A percentile compares a stretch with the other conserved stretches of the same genome.
Evolutionary conservation across 1,140 invertebrate genomes (phyloP).

Genomic region (Dendrolimus kikuchii): DNA sequence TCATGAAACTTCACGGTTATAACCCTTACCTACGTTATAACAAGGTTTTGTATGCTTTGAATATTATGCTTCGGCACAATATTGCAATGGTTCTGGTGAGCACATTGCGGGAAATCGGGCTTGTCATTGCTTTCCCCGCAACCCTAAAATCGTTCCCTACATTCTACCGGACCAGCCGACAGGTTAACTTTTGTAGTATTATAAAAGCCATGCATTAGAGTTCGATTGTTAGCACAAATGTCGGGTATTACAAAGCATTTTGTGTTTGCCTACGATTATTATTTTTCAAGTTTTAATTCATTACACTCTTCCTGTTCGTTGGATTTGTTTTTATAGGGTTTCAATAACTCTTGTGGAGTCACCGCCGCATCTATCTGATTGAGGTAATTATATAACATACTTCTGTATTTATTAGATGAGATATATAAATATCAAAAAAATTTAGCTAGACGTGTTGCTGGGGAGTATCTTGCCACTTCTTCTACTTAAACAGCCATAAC

Average conservation of each 20-base stretch:
- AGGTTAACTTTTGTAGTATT: constrained; percentile 69
- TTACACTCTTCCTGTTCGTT: not conserved
- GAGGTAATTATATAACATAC: too few relatives aligned
- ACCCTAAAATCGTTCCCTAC: constrained; percentile 65
- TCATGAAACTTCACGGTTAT: constrained; percentile 15
- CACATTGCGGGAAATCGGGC: constrained; percentile 48
- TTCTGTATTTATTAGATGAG: too few relatives aligned
- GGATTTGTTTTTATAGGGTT: not conserved
- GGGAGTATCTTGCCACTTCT: too few relatives aligned
- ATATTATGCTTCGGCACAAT: constrained; percentile 8
- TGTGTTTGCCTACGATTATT: constrained; percentile 48
- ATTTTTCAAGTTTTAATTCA: constrained; percentile 25
- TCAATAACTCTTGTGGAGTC: not conserved
- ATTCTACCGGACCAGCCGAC: constrained; percentile 51
- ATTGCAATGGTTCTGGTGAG: constrained; percentile 9
- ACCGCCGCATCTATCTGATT: too few relatives aligned
- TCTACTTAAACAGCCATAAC: too few relatives aligned
- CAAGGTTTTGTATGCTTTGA: constrained; percentile 9
- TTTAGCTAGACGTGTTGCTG: too few relatives aligned
- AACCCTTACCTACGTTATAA: not conserved
- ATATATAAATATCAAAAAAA: too few relatives aligned
- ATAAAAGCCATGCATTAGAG: constrained; percentile 63
- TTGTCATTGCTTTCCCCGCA: constrained; percentile 64
- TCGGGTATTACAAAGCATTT: constrained; percentile 62
- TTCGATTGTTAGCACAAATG: constrained; percentile 68